Evolutionary conservation across 1,140 invertebrate genomes (phyloP).

Genomic region (Euura lappo): DNA sequence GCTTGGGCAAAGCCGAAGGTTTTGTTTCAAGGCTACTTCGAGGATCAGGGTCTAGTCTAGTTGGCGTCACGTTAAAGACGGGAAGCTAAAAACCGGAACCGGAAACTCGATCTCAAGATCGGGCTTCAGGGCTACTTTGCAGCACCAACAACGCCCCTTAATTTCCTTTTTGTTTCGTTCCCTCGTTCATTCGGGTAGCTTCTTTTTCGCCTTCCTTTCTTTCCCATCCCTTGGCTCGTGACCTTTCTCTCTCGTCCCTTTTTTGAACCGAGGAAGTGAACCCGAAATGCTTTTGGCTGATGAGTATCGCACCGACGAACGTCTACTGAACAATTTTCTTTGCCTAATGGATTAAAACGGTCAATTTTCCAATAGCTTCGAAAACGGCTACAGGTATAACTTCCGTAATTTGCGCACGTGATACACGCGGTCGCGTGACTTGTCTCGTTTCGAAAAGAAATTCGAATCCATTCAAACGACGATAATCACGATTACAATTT

Average conservation of each 20-base stretch:
- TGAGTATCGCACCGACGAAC: neutral
- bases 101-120: too few species aligned
- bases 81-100: neutral
- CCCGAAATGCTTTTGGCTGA: neutral
- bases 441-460: neutral
- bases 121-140: too few species aligned
- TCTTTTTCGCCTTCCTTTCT: too few species aligned
- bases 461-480: conserved; percentile 1
- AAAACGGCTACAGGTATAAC: neutral
- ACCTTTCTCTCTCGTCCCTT: too few species aligned
- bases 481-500: neutral
- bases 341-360: conserved; percentile 5
- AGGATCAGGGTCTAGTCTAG: neutral
- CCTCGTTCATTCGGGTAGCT: too few species aligned
- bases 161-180: too few species aligned
- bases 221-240: too few species aligned
- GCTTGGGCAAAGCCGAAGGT: neutral
- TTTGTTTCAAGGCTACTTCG: neutral
- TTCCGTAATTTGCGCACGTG: neutral
- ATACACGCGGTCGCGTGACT: neutral
- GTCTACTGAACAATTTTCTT: neutral
- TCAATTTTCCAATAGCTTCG: conserved; percentile 5
- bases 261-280: too few species aligned
- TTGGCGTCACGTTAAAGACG: neutral
- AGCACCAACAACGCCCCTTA: too few species aligned